A percentile compares a stretch with the other conserved stretches of the same genome.
Evolutionary conservation across 2,888 invertebrate genomes (phyloP).

Genomic region (Leistus spinibarbis): DNA sequence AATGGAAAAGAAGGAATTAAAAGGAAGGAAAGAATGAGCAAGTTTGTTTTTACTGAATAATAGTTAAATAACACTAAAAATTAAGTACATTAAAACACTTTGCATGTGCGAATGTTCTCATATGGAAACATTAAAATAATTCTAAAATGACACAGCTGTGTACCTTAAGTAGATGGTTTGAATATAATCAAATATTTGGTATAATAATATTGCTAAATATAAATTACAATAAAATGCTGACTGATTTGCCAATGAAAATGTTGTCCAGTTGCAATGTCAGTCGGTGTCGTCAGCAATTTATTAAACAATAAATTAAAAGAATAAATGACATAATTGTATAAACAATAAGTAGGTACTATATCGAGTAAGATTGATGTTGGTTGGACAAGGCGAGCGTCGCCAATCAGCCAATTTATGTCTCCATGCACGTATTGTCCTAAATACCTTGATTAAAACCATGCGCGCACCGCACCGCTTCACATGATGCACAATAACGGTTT

Average conservation of each 20-base stretch:
- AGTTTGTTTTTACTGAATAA: too few species aligned
- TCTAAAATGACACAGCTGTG: too few species aligned
- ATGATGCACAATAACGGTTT: slow-evolving; percentile 19
- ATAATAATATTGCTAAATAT: too few species aligned
- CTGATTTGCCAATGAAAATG: not conserved
- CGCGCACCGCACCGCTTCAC: slow-evolving; percentile 3
- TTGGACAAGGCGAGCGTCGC: not conserved
- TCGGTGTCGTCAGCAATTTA: not conserved
- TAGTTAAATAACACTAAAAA: too few species aligned
- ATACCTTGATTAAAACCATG: slow-evolving; percentile 21
- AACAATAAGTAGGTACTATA: not conserved
- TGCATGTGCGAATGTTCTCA: too few species aligned
- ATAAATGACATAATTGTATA: not conserved
- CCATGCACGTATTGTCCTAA: slow-evolving; percentile 28
- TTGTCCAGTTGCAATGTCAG: not conserved
- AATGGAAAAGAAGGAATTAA: too few species aligned
- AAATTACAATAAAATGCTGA: not conserved
- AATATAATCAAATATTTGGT: not conserved
- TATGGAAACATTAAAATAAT: too few species aligned
- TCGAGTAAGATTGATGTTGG: not conserved
- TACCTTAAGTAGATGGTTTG: too few species aligned
- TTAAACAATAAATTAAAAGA: not conserved
- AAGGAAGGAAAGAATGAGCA: too few species aligned
- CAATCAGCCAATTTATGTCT: slow-evolving; percentile 16
- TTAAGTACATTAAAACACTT: too few species aligned